Base-by-base conservation (phyloP, 2,888 invertebrate species). In the Eumacrocentrus americanus region DNA sequence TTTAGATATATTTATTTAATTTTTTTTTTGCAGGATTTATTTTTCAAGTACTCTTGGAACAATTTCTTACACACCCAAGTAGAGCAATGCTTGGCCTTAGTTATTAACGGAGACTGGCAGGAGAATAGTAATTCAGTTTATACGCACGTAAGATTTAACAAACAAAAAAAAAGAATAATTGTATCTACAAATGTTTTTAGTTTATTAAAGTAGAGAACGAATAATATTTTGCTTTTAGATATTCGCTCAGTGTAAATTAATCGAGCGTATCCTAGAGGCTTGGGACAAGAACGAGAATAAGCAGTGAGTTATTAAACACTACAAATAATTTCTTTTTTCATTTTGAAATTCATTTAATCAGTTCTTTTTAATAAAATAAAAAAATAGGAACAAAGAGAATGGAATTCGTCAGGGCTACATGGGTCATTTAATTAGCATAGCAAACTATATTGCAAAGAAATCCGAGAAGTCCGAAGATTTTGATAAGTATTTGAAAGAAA, bases 21-120 rank as follows among this genome's bases (percentile, higher is more conserved):
- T 59, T 29, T 57, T 44, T 29, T 23, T 12, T 83, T 91, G 73
- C 83, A 95, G 86, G 91, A 94, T 81, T 85, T 97, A 82, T 92
- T 95, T 85, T 94, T 95, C 84, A 86, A 87, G 81, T 94, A 91
- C 84, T 87, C 89, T 67, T 91, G 94, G 91, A 97, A 98, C 85
- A 97, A 95, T 85, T 96, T 98, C 84, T 86, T 98, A 78, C 97
- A 98, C 83, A 91, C 91, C 69, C 92, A 94, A 83, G 91, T 94
- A 69, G 89, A 90, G 81, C 87, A 89, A 80, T 90, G 92, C 79
- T 82, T 95, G 71, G 84, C 85, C 63, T 85, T 89, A 82, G 90
- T 92, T 74, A 87, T 94, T 73, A 78, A 74, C 63, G 73, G 74
- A 50, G 74, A 76, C 61, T 71, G 72, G 68, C 72, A 73, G 48